These are phyloP conservation scores for Neelides folsomi DNA, from an alignment of 2,888 invertebrate species.

Conservation along the genomic window DNA sequence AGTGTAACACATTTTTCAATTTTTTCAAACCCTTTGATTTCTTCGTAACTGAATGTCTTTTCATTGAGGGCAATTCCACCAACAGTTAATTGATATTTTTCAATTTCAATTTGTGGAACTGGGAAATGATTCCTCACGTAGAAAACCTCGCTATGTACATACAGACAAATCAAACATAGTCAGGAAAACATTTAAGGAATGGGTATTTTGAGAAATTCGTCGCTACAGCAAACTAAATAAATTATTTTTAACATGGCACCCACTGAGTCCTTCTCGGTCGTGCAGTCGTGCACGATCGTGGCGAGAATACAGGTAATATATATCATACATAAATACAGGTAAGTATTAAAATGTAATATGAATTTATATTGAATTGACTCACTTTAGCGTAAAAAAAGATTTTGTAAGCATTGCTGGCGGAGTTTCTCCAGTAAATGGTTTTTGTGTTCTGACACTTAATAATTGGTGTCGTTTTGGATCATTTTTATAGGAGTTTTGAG, in stretches of 20 bases:
- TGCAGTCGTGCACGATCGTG: too few relatives aligned
- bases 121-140: slow-evolving; percentile 98
- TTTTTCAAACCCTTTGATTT: slow-evolving; percentile 58
- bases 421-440: slow-evolving; percentile 92
- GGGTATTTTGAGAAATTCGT: too few relatives aligned
- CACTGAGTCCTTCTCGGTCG: too few relatives aligned
- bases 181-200: too few relatives aligned
- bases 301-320: too few relatives aligned
- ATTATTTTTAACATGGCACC: too few relatives aligned
- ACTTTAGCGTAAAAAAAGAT: slow-evolving; percentile 75
- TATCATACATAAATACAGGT: too few relatives aligned
- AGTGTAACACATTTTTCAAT: slow-evolving; percentile 63
- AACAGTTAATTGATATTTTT: slow-evolving; percentile 55
- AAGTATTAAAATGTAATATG: background rate
- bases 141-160: slow-evolving; percentile 60
- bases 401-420: slow-evolving; percentile 60
- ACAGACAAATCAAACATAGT: background rate
- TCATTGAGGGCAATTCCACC: slow-evolving; percentile 46
- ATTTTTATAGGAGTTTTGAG: slow-evolving; percentile 63
- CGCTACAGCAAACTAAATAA: too few relatives aligned
- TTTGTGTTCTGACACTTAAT: slow-evolving; percentile 59
- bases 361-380: slow-evolving; percentile 35
- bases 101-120: slow-evolving; percentile 62
- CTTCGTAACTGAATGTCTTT: slow-evolving; percentile 45
- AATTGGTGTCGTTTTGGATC: slow-evolving; percentile 71